phyloP scores from a whole-genome alignment of 1,140 invertebrate species.

The Ceratosolen fusciceps region DNA sequence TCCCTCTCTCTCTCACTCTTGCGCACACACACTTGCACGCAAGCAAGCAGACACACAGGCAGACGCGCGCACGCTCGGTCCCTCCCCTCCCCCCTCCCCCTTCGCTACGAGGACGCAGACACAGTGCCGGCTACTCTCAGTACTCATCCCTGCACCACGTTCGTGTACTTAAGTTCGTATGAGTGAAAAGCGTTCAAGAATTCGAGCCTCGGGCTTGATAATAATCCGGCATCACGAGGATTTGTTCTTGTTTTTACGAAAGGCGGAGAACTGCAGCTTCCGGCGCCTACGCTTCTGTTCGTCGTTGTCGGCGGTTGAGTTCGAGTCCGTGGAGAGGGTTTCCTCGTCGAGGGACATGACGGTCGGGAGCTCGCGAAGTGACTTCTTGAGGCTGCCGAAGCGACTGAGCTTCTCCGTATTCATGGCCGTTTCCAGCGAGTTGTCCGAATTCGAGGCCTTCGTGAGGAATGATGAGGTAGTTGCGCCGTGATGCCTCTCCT shows the following conservation, averaged over 20 bases:
- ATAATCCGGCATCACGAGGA: slow-evolving; percentile 64
- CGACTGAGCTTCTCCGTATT: slow-evolving; percentile 39
- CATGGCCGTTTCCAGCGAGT: slow-evolving; percentile 61
- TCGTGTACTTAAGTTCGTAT: slow-evolving; percentile 17
- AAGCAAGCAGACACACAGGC: too few relatives aligned
- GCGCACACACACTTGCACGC: neutral
- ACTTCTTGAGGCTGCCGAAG: slow-evolving; percentile 51
- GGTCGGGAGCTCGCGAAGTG: slow-evolving; percentile 60
- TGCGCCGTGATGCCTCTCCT: slow-evolving; percentile 27
- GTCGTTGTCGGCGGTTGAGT: slow-evolving; percentile 71
- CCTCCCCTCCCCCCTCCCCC: neutral
- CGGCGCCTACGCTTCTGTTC: slow-evolving; percentile 66
- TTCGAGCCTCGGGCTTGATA: neutral
- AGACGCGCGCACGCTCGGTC: neutral
- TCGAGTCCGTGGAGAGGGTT: slow-evolving; percentile 72
- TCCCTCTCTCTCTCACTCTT: neutral
- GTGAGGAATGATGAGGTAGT: slow-evolving; percentile 59
- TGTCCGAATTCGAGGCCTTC: slow-evolving; percentile 71
- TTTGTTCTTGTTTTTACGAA: slow-evolving; percentile 67
- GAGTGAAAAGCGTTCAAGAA: slow-evolving; percentile 26
- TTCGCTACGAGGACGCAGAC: too few relatives aligned
- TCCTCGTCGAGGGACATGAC: slow-evolving; percentile 68
- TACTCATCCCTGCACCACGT: neutral
- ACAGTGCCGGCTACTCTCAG: too few relatives aligned
- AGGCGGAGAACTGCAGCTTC: slow-evolving; percentile 69